Conservation (phyloP, 1,140 invertebrate species). For the Pararge aegeria region DNA sequence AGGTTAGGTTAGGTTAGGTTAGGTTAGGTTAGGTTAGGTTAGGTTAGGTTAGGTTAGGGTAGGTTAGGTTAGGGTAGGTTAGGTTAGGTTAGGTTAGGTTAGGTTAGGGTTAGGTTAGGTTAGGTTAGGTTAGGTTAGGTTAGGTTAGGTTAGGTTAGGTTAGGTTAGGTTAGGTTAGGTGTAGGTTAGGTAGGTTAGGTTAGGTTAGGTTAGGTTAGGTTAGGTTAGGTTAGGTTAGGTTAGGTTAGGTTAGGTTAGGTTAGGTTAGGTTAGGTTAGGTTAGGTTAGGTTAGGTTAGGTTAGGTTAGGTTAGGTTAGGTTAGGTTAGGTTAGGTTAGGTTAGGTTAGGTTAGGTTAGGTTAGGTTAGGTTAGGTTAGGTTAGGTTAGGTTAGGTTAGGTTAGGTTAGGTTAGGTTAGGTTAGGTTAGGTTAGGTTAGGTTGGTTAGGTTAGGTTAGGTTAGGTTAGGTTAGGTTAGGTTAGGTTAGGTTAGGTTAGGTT, state of each 20-base stretch:
- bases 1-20: constrained; percentile 29
- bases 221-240: constrained; percentile 17
- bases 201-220: constrained; percentile 18
- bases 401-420: constrained; percentile 18
- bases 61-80: constrained; percentile 11
- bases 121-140: constrained; percentile 20
- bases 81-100: constrained; percentile 13
- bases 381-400: constrained; percentile 18
- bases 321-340: constrained; percentile 18
- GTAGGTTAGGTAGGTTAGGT: constrained; percentile 18
- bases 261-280: constrained; percentile 18
- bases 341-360: constrained; percentile 18
- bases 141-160: constrained; percentile 23
- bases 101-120: constrained; percentile 9
- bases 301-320: constrained; percentile 18
- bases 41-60: constrained; percentile 12
- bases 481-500: constrained; percentile 18
- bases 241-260: constrained; percentile 24
- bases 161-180: constrained; percentile 21
- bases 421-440: constrained; percentile 18
- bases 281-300: constrained; percentile 18
- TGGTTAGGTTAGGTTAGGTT: constrained; percentile 18
- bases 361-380: constrained; percentile 18
- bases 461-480: constrained; percentile 18
- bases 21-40: constrained; percentile 25